phyloP scores from a whole-genome alignment of 30 jellyfish, hydroid and myxozoan species.

The Mastigias papua region DNA sequence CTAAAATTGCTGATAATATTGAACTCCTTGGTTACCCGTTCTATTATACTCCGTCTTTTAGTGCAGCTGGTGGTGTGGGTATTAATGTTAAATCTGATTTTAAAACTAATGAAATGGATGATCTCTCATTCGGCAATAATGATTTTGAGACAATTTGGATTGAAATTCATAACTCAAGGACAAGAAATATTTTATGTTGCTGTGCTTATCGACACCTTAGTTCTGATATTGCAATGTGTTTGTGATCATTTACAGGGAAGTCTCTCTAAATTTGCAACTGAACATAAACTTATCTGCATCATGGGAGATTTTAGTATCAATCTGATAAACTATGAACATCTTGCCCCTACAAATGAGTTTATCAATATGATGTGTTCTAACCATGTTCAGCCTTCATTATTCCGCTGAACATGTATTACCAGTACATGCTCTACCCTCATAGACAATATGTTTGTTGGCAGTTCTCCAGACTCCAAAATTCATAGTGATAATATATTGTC shows the following conservation, averaged over 20 bases:
- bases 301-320: background rate
- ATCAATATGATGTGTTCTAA: conserved; percentile 19
- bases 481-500: background rate
- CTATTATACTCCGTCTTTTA: background rate
- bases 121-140: background rate
- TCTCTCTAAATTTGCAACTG: background rate
- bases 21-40: background rate
- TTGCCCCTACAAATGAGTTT: background rate
- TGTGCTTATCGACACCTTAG: background rate
- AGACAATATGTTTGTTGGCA: background rate
- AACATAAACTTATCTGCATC: background rate
- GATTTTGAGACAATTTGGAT: background rate
- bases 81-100: background rate
- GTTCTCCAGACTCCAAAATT: background rate
- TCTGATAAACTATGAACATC: background rate
- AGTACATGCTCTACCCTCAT: background rate
- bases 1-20: background rate
- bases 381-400: conserved; percentile 11
- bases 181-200: background rate
- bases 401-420: background rate
- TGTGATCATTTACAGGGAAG: background rate
- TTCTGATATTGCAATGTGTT: background rate
- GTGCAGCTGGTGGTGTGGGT: background rate
- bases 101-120: background rate
- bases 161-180: background rate